A percentile compares a stretch with the other conserved stretches of the same genome.
These are phyloP conservation scores for Lydus trimaculatus DNA, from an alignment of 2,888 invertebrate genomes.

Conservation along the genomic window DNA sequence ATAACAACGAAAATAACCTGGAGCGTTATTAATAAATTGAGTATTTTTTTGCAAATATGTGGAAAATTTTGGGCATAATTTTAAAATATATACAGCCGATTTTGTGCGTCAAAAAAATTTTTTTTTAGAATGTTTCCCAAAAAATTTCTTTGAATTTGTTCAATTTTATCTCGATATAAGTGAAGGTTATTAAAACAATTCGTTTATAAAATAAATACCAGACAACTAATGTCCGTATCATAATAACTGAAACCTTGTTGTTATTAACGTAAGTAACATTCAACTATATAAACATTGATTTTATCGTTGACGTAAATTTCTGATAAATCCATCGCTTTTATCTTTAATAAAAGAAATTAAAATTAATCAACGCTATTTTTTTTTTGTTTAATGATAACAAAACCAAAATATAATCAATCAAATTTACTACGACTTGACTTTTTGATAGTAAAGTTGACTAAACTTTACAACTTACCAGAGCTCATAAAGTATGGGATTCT, in stretches of 20 bases:
- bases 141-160: not conserved
- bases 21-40: conserved; percentile 24
- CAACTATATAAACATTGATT: conserved; percentile 38
- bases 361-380: not conserved
- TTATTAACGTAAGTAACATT: conserved; percentile 34
- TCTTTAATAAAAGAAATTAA: not conserved
- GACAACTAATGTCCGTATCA: not conserved
- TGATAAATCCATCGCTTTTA: conserved; percentile 22
- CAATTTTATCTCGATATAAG: conserved; percentile 5
- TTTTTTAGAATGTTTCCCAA: no score
- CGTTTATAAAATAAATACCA: conserved; percentile 6
- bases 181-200: conserved; percentile 21
- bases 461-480: conserved; percentile 78
- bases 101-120: not conserved
- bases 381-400: no score
- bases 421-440: no score
- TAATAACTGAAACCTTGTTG: not conserved
- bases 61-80: not conserved
- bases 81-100: no score
- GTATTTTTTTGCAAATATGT: conserved; percentile 5
- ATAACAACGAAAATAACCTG: conserved; percentile 20
- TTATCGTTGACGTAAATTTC: conserved; percentile 40
- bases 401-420: no score
- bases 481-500: conserved; percentile 99
- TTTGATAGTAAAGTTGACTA: no score